Evolutionary conservation across 2,888 invertebrate species (phyloP), one percentile per base, ranked within the genome.

Genomic region (Cartodere bifasciata): DNA sequence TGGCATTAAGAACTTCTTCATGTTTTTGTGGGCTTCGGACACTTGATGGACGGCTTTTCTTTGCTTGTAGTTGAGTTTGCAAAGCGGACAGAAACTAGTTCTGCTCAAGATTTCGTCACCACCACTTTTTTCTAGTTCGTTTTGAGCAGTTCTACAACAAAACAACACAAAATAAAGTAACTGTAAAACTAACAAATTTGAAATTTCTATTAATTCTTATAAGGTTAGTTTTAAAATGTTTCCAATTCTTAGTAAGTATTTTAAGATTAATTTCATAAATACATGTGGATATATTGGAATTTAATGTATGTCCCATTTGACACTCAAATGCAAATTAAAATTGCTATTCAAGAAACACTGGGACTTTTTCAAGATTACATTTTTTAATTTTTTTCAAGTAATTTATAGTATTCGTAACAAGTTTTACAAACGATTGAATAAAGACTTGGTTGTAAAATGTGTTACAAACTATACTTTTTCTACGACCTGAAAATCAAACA

Each of bases 1-100:
- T 2, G 86, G 86, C 70, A 81, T 76, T 38, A 87, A 64, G 60
- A 86, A 85, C 50, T 81, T 76, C 58, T 82, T 83, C 72, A 86
- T 84, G 49, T 79, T 79, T 58, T 81, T 75, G 52, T 87, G 86
- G 16, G 81, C 72, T 45, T 82, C 79, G 14, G 84, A 82, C 32
- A 72, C 63, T 51, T 81, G 80, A 67, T 87, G 87, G 36, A 79
- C 73, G 36, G 75, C 71, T 50, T 82, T 79, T 13, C 53, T 50
- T 37, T 60, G 60, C 35, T 57, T 59, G 40, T 60, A 61, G 39
- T 62, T 62, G 24, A 61, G 40, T 42, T 61, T 60, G 45, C 62
- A 62, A 29, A 60, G 40, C 3, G 57, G 56, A 42, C 62, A 62
- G 37, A 58, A 61, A 46, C 53, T 55, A 16, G 57, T 63, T 37